Evolutionary conservation across 2,113 vertebrate species (phyloP), one percentile per base, ranked within the genome.

Genomic region (Trogon melanurus): DNA sequence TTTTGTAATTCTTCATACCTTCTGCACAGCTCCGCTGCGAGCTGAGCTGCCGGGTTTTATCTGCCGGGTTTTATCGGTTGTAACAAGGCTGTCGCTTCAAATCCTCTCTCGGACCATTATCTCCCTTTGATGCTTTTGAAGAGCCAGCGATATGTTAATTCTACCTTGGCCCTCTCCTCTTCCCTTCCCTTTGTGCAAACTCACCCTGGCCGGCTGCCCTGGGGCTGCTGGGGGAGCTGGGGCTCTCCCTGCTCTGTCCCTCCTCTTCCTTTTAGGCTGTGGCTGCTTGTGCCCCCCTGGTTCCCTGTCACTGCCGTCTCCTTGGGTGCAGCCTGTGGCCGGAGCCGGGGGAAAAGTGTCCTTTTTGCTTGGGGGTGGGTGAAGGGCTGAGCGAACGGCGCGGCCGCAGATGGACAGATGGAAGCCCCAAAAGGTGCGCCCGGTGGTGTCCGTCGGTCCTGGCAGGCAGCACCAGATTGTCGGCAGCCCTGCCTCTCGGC

Each of bases 61-160:
- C 41, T 41, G 41, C 41, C 41, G 41, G 41, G 41, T 13, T 95
- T 74, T 65, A 54, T 27, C 26, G 47, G 38, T 54, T 69, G 86
- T 89, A 94, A 72, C 93, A 25, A 16, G 71, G 48, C 93, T 96
- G 96, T 95, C 94, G 82, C 94, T 95, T 96, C 92, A 53, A 76
- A 96, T 97, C 93, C 96, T 70, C 95, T 91, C 82, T 45, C 92
- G 51, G 61, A 50, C 88, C 95, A 51, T 96, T 91, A 91, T 95
- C 97, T 94, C 50, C 92, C 93, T 94, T 89, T 94, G 96, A 97
- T 96, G 95, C 94, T 94, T 94, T 84, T 91, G 82, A 95, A 93
- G 95, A 96, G 96, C 80, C 93, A 95, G 86, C 83, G 82, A 93
- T 79, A 84, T 91, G 95, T 95, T 95, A 85, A 96, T 97, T 96